A percentile compares a stretch with the other conserved stretches of the same genome.
These are phyloP conservation scores for Neodontobutis hainanensis DNA, from an alignment of 2,113 vertebrate genomes.

Conservation along the genomic window DNA sequence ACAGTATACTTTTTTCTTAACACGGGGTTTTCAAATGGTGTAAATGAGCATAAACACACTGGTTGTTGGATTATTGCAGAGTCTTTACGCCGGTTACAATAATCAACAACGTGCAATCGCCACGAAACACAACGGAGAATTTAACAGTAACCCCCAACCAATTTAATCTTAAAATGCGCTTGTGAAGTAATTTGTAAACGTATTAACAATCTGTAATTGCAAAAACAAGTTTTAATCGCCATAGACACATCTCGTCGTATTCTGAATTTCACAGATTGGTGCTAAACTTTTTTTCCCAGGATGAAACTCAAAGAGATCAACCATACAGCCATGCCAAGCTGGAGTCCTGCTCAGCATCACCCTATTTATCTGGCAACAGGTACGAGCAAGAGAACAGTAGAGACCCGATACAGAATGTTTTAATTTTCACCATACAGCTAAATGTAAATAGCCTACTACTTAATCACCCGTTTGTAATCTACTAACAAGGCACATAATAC, in stretches of 20 bases:
- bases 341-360: slow-evolving; percentile 94
- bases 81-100: slow-evolving; percentile 4
- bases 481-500: too few species aligned
- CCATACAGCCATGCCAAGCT: slow-evolving; percentile 94
- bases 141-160: too few species aligned
- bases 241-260: neutral
- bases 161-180: too few species aligned
- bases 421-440: too few species aligned
- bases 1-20: neutral
- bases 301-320: slow-evolving; percentile 98
- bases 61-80: neutral
- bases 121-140: too few species aligned
- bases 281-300: slow-evolving; percentile 44
- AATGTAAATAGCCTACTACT: too few species aligned
- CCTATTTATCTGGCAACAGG: slow-evolving; percentile 95
- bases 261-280: neutral
- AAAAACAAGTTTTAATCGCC: too few species aligned
- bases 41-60: neutral
- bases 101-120: too few species aligned
- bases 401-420: neutral
- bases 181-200: too few species aligned
- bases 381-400: slow-evolving; percentile 54
- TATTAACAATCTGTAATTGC: too few species aligned
- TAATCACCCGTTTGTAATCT: too few species aligned
- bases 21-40: neutral